Percentiles rank a stretch among this genome's conserved stretches.
phyloP scores from a whole-genome alignment of 2,113 vertebrate genomes.

The Callipepla squamata region DNA sequence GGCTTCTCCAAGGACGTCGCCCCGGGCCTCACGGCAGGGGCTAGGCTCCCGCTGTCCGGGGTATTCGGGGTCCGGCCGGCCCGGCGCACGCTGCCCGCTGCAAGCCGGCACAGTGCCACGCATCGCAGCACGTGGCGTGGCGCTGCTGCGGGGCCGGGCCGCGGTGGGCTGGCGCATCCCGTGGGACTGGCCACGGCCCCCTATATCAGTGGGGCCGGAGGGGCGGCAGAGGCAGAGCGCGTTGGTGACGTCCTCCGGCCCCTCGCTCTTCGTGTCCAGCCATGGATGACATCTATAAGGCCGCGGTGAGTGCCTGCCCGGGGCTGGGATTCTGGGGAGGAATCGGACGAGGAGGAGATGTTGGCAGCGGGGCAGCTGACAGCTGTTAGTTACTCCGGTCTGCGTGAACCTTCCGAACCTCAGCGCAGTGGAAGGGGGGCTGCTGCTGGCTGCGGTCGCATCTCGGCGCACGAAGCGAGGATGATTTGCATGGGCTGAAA shows the following conservation, averaged over 20 bases:
- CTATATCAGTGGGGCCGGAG: constrained; percentile 54
- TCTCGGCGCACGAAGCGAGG: background rate
- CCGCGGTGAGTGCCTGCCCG: constrained; percentile 79
- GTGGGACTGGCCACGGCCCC: background rate
- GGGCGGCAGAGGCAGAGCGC: constrained; percentile 40
- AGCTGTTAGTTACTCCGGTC: background rate
- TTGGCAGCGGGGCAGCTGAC: background rate
- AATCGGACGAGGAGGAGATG: background rate
- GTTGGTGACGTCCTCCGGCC: background rate
- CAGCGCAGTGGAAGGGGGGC: background rate
- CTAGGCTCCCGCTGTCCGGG: background rate
- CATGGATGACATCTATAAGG: constrained; percentile 90
- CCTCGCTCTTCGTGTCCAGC: background rate
- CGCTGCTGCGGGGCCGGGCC: background rate
- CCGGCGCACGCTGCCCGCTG: background rate
- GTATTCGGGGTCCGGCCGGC: background rate
- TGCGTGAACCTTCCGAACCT: background rate
- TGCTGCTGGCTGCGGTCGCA: background rate
- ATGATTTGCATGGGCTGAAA: background rate
- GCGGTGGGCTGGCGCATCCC: background rate
- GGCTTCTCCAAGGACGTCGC: fast-evolving
- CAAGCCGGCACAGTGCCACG: background rate
- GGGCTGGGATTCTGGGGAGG: background rate
- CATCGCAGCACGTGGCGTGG: background rate
- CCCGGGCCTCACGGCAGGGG: background rate